A percentile compares a stretch with the other conserved stretches of the same genome.
Evolutionary conservation across 2,113 vertebrate species (phyloP).

Genomic region (Ginglymostoma cirratum): DNA sequence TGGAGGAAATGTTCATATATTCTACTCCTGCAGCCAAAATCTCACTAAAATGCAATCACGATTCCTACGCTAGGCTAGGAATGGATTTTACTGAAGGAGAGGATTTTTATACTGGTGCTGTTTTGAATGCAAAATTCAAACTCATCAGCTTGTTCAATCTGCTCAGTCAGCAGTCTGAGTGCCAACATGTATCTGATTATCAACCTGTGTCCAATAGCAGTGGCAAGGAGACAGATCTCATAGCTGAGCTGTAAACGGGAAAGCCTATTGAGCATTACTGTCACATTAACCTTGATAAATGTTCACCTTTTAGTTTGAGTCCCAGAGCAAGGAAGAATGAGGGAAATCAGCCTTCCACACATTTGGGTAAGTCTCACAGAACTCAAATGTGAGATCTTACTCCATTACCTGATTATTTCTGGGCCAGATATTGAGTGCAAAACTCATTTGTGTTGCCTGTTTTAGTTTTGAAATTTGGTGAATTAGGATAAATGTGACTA

Average conservation of each 20-base stretch:
- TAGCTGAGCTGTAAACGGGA: not conserved
- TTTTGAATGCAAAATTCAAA: not conserved
- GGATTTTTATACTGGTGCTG: not conserved
- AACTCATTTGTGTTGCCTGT: not conserved
- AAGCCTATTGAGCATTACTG: not conserved
- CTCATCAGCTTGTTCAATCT: not conserved
- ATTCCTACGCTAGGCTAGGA: not conserved
- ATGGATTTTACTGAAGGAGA: not conserved
- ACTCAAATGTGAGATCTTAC: not conserved
- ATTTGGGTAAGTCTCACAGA: not conserved
- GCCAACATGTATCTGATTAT: not conserved
- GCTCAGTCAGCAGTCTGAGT: not conserved
- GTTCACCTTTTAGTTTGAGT: not conserved
- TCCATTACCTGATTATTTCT: not conserved
- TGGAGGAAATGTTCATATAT: not conserved
- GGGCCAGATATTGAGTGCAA: too few relatives aligned
- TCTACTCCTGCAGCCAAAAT: not conserved
- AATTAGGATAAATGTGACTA: not conserved
- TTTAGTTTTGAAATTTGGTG: not conserved
- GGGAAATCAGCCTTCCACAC: not conserved
- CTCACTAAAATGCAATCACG: not conserved
- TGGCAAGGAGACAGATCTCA: not conserved
- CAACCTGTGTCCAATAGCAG: not conserved
- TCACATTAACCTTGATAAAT: not conserved
- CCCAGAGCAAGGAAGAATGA: not conserved